Conservation (phyloP, 2,888 invertebrate species). For the Synanthedon vespiformis region DNA sequence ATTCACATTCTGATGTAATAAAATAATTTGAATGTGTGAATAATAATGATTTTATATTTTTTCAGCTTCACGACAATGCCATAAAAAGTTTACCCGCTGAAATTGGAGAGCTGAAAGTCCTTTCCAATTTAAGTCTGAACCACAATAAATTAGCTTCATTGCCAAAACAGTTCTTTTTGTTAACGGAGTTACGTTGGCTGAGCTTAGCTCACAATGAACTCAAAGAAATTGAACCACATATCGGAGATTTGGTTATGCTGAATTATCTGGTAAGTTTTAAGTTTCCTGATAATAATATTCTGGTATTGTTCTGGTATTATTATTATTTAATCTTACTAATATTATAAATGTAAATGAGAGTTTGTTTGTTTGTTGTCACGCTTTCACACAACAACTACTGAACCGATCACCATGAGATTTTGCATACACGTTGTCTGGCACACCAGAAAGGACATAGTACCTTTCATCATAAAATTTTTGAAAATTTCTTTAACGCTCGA, state of each 20-base stretch:
- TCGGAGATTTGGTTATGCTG: conserved; percentile 85
- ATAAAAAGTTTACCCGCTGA: conserved; percentile 78
- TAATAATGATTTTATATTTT: conserved; percentile 2
- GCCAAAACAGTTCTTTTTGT: conserved; percentile 75
- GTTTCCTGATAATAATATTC: background rate
- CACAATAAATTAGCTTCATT: conserved; percentile 75
- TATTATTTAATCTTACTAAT: no score
- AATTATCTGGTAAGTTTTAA: conserved; percentile 44
- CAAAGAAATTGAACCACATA: conserved; percentile 73
- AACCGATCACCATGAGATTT: no score
- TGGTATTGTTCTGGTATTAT: background rate
- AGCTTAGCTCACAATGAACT: conserved; percentile 82
- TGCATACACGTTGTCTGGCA: no score
- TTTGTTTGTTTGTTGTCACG: no score
- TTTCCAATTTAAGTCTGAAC: conserved; percentile 76
- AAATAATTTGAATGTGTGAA: no score
- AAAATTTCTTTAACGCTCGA: no score
- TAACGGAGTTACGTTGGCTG: conserved; percentile 78
- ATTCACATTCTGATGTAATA: no score
- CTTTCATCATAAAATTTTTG: no score
- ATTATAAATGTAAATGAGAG: no score
- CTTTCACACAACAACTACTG: no score
- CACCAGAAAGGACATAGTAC: no score
- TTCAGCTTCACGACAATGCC: conserved; percentile 87
- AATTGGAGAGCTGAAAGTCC: conserved; percentile 76